A percentile compares a stretch with the other conserved stretches of the same genome.
Conservation (phyloP, 2,113 vertebrate genomes). For the Eleginops maclovinus region DNA sequence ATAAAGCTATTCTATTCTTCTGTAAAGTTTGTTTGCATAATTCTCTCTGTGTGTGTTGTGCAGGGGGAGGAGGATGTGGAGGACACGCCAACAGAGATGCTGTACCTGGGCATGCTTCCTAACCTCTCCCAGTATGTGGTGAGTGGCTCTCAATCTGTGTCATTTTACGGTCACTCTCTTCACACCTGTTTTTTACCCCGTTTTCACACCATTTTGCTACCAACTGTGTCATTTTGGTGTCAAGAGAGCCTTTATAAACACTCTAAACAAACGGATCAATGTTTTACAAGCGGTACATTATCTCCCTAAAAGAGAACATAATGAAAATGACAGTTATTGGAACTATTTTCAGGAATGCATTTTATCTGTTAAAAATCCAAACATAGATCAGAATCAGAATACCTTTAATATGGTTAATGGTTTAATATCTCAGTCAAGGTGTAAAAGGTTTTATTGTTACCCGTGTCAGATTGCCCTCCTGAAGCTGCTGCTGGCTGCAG, state of each 20-base stretch:
- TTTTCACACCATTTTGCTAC: background rate
- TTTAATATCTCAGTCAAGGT: background rate
- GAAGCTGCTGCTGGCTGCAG: conserved; percentile 96
- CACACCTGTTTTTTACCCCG: background rate
- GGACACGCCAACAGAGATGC: conserved; percentile 90
- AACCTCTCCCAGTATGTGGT: conserved; percentile 98
- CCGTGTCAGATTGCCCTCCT: conserved; percentile 91
- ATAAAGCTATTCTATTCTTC: background rate
- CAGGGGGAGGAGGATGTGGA: conserved; percentile 96
- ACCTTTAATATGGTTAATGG: too few species aligned
- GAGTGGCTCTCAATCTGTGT: conserved; percentile 57
- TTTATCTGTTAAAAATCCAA: background rate
- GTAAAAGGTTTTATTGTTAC: background rate
- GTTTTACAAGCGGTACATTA: background rate
- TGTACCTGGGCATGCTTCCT: conserved; percentile 94
- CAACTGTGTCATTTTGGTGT: background rate
- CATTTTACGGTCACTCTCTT: background rate
- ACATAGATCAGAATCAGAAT: too few species aligned
- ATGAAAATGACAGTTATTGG: background rate
- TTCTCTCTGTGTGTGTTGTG: background rate
- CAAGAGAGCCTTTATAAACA: background rate
- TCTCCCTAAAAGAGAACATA: background rate
- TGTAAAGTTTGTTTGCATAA: accelerated
- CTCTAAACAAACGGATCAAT: background rate
- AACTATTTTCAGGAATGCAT: background rate